These are phyloP conservation scores for Amiota communis DNA, from an alignment of 2,888 invertebrate species.

Conservation along the genomic window DNA sequence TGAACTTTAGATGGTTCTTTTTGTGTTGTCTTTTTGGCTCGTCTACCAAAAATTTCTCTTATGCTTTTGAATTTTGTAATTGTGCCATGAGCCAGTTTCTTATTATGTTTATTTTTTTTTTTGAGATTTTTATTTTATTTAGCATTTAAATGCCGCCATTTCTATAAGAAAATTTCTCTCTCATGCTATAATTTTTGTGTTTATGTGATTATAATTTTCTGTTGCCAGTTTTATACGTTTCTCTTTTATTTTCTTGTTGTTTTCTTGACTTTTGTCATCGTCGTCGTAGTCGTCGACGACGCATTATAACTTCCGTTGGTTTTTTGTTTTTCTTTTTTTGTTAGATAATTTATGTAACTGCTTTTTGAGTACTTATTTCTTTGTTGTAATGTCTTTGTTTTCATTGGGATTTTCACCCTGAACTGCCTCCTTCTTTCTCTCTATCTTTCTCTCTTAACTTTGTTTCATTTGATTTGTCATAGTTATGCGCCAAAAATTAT, in stretches of 20 bases:
- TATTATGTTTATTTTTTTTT: constrained; percentile 35
- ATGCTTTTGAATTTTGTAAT: constrained; percentile 37
- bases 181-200: not conserved
- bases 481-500: constrained; percentile 53
- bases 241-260: constrained; percentile 23
- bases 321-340: constrained; percentile 35
- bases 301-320: constrained; percentile 65
- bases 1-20: not conserved
- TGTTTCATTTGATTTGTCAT: constrained; percentile 49
- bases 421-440: too few species aligned
- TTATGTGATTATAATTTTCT: not conserved
- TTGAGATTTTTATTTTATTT: constrained; percentile 10
- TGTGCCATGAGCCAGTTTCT: constrained; percentile 45
- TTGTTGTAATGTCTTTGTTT: not conserved
- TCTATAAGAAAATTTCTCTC: constrained; percentile 15
- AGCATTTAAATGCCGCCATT: constrained; percentile 19
- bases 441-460: constrained; percentile 53
- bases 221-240: constrained; percentile 20
- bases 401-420: too few species aligned
- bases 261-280: constrained; percentile 57
- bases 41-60: constrained; percentile 40
- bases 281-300: constrained; percentile 43
- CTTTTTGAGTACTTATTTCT: constrained; percentile 53
- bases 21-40: not conserved
- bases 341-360: constrained; percentile 61